Evolutionary conservation across 2,113 vertebrate genomes (phyloP).

Genomic region (Megatriorchis doriae): DNA sequence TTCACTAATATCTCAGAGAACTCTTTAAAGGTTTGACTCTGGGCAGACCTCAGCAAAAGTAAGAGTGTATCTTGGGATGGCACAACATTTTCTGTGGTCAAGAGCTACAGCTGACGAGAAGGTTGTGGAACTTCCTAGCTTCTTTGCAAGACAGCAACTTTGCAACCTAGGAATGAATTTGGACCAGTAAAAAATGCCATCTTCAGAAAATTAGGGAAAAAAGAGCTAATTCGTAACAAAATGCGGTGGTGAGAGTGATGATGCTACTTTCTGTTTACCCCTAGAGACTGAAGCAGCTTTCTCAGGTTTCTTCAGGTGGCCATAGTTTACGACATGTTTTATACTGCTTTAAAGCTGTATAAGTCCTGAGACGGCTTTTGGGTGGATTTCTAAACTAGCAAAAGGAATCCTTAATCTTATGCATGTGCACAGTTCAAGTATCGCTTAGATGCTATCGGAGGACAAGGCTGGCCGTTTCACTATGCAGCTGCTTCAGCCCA

Average conservation of each 20-base stretch:
- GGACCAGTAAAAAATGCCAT: neutral
- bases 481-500: neutral
- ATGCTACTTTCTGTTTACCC: neutral
- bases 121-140: neutral
- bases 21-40: neutral
- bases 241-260: neutral
- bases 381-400: neutral
- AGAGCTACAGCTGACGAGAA: neutral
- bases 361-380: neutral
- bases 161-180: neutral
- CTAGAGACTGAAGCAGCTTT: neutral
- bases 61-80: neutral
- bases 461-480: neutral
- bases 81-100: neutral
- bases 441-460: neutral
- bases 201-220: neutral
- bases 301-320: neutral
- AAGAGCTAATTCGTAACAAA: neutral
- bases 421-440: neutral
- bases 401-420: neutral
- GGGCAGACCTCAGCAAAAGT: neutral
- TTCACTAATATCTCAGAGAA: neutral
- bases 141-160: neutral
- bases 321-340: neutral
- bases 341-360: neutral